Conservation (phyloP, 2,888 invertebrate species). For the Spatulosminthurus flaviceps region DNA sequence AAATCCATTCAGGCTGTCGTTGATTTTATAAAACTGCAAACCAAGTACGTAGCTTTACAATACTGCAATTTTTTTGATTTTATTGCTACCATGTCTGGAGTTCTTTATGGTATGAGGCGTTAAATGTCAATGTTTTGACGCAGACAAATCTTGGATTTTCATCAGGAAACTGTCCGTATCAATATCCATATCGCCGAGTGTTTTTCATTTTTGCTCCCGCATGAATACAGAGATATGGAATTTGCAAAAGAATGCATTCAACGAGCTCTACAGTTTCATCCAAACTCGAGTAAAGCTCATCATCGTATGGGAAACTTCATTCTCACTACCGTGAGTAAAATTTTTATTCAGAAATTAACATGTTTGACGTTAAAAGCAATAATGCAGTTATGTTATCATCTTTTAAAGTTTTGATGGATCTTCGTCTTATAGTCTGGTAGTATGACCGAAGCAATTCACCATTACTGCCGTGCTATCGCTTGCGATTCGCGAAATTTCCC, state of each 20-base stretch:
- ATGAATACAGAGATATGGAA: constrained; percentile 43
- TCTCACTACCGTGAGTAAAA: neutral
- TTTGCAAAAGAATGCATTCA: constrained; percentile 46
- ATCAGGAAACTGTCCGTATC: constrained; percentile 39
- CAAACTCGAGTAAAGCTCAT: constrained; percentile 55
- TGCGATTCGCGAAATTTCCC: constrained; percentile 36
- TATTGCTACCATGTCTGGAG: too few relatives aligned
- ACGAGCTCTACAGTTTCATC: constrained; percentile 45
- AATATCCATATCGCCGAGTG: constrained; percentile 48
- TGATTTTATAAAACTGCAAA: constrained; percentile 40
- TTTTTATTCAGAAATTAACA: too few relatives aligned
- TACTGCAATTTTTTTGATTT: too few relatives aligned
- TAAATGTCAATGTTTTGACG: neutral
- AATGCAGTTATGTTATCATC: too few relatives aligned
- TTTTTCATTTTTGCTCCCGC: constrained; percentile 45
- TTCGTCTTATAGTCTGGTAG: constrained; percentile 18
- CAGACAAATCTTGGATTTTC: constrained; percentile 40
- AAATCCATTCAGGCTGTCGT: constrained; percentile 28
- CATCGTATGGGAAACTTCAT: constrained; percentile 49
- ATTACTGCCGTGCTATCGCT: neutral
- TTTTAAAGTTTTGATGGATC: neutral
- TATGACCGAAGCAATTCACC: constrained; percentile 17
- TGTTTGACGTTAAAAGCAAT: too few relatives aligned
- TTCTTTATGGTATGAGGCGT: neutral
- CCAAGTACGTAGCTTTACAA: constrained; percentile 42